Percentiles rank a stretch among this genome's conserved stretches.
Conservation (phyloP, 1,140 invertebrate species). For the Cataglyphis hispanica region DNA sequence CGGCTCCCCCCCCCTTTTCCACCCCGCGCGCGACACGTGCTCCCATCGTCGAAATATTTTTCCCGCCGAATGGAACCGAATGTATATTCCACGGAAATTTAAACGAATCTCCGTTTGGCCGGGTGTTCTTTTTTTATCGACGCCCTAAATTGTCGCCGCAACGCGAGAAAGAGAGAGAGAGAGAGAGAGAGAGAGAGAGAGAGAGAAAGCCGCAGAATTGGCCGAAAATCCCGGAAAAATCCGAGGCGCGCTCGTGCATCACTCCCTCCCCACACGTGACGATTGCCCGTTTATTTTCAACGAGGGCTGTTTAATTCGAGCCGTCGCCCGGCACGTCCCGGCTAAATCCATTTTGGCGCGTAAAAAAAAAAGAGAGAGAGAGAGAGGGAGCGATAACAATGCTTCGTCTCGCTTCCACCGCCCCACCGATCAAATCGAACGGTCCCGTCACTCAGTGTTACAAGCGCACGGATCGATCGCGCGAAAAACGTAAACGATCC, state of each 20-base stretch:
- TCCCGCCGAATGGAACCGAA: constrained; percentile 34
- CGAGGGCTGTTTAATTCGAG: constrained; percentile 59
- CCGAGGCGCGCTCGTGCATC: constrained; percentile 26
- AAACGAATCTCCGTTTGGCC: constrained; percentile 3
- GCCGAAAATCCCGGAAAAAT: constrained; percentile 50
- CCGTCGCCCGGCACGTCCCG: constrained; percentile 44
- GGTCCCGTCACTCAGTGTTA: not conserved
- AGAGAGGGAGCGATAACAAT: constrained; percentile 47
- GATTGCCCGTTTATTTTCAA: constrained; percentile 63
- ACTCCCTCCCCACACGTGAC: constrained; percentile 29
- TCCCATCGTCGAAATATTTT: constrained; percentile 30
- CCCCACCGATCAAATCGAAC: constrained; percentile 14
- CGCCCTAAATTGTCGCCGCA: constrained; percentile 40
- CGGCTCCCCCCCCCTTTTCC: not conserved
- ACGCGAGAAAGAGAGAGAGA: not conserved
- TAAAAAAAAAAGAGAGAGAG: constrained; percentile 42
- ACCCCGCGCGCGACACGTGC: constrained; percentile 10
- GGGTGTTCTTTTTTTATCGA: constrained; percentile 42
- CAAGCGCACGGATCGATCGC: constrained; percentile 37
- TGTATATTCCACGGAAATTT: constrained; percentile 34
- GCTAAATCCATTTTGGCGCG: constrained; percentile 47
- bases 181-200: constrained; percentile 8
- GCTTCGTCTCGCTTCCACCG: not conserved
- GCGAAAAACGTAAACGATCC: not conserved
- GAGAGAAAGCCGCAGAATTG: constrained; percentile 27